Evolutionary conservation across 2,797 vertebrate genomes (phyloP).

Genomic region (Okamejei kenojei): DNA sequence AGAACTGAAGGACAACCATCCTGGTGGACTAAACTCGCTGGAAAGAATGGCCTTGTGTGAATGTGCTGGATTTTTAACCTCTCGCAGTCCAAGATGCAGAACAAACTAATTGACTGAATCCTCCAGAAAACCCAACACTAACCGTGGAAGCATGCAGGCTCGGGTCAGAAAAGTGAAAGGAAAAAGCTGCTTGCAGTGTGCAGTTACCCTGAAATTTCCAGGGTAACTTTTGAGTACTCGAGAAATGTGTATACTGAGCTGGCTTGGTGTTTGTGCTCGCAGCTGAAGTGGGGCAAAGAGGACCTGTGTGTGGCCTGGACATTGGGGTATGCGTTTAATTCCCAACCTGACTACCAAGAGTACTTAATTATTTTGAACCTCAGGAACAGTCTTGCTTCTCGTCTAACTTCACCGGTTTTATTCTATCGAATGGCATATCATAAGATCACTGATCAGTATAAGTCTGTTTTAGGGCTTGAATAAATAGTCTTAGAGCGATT

Average conservation of each 20-base stretch:
- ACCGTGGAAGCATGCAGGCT: not conserved
- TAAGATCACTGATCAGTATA: slow-evolving; percentile 13
- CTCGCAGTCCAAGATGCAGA: not conserved
- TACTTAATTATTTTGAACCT: slow-evolving; percentile 33
- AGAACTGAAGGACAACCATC: not conserved
- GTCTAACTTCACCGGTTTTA: not conserved
- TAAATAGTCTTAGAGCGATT: not conserved
- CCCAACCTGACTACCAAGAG: not conserved
- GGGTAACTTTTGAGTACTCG: not conserved
- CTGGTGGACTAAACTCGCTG: not conserved
- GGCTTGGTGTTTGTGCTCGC: not conserved
- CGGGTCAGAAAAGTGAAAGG: not conserved
- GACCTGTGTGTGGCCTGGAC: not conserved
- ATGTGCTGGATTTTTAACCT: not conserved
- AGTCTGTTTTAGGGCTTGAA: slow-evolving; percentile 33
- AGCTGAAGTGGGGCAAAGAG: not conserved
- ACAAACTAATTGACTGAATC: not conserved
- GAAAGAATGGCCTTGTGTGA: not conserved
- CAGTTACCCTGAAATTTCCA: not conserved
- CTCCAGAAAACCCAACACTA: not conserved
- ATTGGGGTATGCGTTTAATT: not conserved
- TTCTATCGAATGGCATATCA: not conserved
- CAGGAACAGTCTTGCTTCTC: not conserved
- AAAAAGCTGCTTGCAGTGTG: not conserved
- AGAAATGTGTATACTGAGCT: not conserved